These are phyloP conservation scores for Digitonthophagus gazella DNA, from an alignment of 2,888 invertebrate genomes.

Conservation along the genomic window DNA sequence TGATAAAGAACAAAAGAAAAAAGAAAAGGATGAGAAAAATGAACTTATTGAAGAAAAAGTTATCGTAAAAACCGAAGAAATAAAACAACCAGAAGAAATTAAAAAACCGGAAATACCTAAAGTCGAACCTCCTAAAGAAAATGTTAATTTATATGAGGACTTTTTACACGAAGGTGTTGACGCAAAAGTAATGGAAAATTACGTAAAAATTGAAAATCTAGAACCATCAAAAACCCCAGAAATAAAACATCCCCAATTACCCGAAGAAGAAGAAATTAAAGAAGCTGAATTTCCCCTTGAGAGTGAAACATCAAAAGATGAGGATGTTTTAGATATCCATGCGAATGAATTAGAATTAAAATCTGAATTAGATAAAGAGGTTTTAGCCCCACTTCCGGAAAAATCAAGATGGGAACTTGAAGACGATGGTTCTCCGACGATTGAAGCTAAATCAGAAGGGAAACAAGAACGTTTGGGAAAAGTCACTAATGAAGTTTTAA, in stretches of 20 bases:
- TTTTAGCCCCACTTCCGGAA: slow-evolving; percentile 73
- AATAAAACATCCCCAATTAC: slow-evolving; percentile 30
- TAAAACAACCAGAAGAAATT: slow-evolving; percentile 31
- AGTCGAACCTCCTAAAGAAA: slow-evolving; percentile 21
- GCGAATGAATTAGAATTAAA: slow-evolving; percentile 58
- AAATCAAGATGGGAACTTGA: slow-evolving; percentile 88
- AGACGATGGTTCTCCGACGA: slow-evolving; percentile 57
- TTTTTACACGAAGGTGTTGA: slow-evolving; percentile 58
- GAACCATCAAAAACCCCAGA: slow-evolving; percentile 32
- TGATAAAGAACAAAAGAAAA: slow-evolving; percentile 45
- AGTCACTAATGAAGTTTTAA: slow-evolving; percentile 82
- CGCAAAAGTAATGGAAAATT: slow-evolving; percentile 59
- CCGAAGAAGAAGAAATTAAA: slow-evolving; percentile 33
- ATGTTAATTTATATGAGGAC: slow-evolving; percentile 53
- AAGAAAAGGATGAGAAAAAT: slow-evolving; percentile 40
- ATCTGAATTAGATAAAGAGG: slow-evolving; percentile 56
- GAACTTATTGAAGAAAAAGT: slow-evolving; percentile 54
- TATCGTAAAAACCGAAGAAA: slow-evolving; percentile 42
- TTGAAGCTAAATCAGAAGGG: slow-evolving; percentile 41
- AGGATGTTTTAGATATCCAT: slow-evolving; percentile 60
- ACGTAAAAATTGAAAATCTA: slow-evolving; percentile 51
- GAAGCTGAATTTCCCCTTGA: slow-evolving; percentile 28
- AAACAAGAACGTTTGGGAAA: slow-evolving; percentile 60
- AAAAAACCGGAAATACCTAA: slow-evolving; percentile 33
- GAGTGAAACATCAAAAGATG: slow-evolving; percentile 30